Base-by-base conservation (phyloP, 2,888 invertebrate genomes). In the Lochmaea capreae region DNA sequence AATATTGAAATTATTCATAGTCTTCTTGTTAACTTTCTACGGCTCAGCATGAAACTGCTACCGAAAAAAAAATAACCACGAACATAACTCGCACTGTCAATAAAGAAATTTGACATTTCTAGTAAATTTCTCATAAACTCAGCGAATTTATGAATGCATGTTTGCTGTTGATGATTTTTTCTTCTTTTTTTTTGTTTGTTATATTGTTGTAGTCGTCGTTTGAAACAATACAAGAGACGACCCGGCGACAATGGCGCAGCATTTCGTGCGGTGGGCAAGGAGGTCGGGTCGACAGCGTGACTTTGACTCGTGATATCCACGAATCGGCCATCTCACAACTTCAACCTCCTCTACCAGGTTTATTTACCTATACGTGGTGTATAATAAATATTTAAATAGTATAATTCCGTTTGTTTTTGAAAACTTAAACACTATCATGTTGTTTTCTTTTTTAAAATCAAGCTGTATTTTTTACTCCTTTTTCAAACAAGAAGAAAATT, bases 231-330 rank as follows among this genome's bases (percentile, higher is more conserved):
- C 75, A 68, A 77, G 72, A 71, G 68, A 77, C 69, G 71, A 72
- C 71, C 76, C 77, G 74, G 74, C 76, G 77, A 76, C 77, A 74
- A 77, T 75, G 75, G 61, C 68, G 49, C 69, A 73, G 65, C 77
- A 78, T 79, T 81, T 81, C 81, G 81, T 80, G 82, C 80, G 65
- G 79, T 80, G 80, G 81, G 79, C 81, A 80, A 81, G 78, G 76
- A 79, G 80, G 81, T 78, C 81, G 79, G 81, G 83, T 83, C 83
- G 82, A 72, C 79, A 75, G 77, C 82, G 82, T 83, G 83, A 83
- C 82, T 80, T 73, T 77, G 75, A 78, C 79, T 83, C 82, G 82
- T 82, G 82, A 82, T 80, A 82, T 81, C 79, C 79, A 79, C 79
- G 79, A 80, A 81, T 82, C 80, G 79, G 77, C 81, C 80, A 82